Percentiles rank a stretch among this genome's conserved stretches.
These are phyloP conservation scores for Syrista parreyssii DNA, from an alignment of 2,888 invertebrate genomes.

Conservation along the genomic window DNA sequence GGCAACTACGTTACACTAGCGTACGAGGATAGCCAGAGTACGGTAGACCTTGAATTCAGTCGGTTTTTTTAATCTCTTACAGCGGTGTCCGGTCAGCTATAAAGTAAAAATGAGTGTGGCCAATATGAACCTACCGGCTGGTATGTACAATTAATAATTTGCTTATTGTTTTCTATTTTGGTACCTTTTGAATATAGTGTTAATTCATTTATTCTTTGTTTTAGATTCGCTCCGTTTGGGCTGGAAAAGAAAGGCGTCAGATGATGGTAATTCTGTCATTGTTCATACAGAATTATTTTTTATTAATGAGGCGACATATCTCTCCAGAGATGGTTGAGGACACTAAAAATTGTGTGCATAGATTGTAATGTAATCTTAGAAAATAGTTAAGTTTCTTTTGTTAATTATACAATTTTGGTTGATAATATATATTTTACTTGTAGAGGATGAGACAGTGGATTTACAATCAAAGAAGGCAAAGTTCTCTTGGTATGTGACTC, in stretches of 20 bases:
- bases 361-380: neutral
- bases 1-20: conserved; percentile 21
- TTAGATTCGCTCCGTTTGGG: conserved; percentile 26
- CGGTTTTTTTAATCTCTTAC: conserved; percentile 3
- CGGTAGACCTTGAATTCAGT: conserved; percentile 32
- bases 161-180: conserved; percentile 4
- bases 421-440: conserved; percentile 15
- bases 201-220: conserved; percentile 6
- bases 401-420: neutral
- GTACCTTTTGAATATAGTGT: neutral
- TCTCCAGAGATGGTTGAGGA: neutral
- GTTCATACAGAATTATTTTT: neutral
- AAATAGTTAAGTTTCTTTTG: neutral
- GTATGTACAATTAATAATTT: conserved; percentile 24
- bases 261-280: conserved; percentile 27
- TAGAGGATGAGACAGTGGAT: conserved; percentile 40
- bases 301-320: neutral
- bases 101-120: conserved; percentile 27
- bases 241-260: conserved; percentile 33
- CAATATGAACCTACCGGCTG: conserved; percentile 29
- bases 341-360: neutral
- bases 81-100: neutral
- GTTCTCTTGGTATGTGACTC: conserved; percentile 52
- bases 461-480: conserved; percentile 38
- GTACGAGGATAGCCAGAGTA: conserved; percentile 21